A percentile compares a stretch with the other conserved stretches of the same genome.
Conservation (phyloP, 2,113 vertebrate species). For the Origma solitaria region DNA sequence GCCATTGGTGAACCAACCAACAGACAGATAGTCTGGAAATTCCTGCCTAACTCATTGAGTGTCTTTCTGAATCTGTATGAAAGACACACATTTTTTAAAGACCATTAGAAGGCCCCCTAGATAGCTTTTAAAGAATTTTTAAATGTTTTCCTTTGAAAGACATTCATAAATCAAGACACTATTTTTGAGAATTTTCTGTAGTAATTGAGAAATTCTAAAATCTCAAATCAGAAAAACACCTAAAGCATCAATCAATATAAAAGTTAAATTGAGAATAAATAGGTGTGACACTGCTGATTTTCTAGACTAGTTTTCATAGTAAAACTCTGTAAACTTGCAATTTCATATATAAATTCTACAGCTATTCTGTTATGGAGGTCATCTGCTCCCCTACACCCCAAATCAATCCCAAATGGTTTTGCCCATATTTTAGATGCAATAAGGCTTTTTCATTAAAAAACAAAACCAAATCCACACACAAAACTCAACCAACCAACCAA, state of each 20-base stretch:
- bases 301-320: not conserved
- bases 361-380: not conserved
- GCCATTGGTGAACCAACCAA: not conserved
- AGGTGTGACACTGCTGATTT: not conserved
- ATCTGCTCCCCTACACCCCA: not conserved
- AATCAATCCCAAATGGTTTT: not conserved
- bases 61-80: not conserved
- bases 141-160: not conserved
- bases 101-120: not conserved
- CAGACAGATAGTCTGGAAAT: not conserved
- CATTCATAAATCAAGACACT: not conserved
- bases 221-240: not conserved
- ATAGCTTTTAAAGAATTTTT: not conserved
- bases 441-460: not conserved
- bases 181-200: not conserved
- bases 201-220: not conserved
- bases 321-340: not conserved
- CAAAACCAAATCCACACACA: not conserved
- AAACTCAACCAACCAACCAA: not conserved
- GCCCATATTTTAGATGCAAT: not conserved
- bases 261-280: constrained; percentile 37
- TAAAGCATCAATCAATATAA: not conserved
- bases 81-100: not conserved
- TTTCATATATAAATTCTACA: not conserved
- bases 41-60: not conserved